These are phyloP conservation scores for Orthosia cruda DNA, from an alignment of 2,888 invertebrate species.

Conservation along the genomic window DNA sequence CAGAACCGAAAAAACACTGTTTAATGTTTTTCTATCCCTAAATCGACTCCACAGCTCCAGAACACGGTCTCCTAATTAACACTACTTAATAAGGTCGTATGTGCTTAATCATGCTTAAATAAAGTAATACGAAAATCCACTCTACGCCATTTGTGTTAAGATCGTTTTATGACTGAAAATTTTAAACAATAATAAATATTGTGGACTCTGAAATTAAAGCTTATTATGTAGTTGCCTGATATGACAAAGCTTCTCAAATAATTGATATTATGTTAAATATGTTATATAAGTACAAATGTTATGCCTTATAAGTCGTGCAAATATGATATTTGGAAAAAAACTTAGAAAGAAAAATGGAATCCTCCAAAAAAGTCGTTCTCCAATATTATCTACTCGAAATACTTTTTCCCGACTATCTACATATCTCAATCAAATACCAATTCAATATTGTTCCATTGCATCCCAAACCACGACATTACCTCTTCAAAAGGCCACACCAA, in stretches of 20 bases:
- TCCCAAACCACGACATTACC: constrained; percentile 5
- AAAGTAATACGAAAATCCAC: constrained; percentile 2
- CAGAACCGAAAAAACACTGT: neutral
- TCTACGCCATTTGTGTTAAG: neutral
- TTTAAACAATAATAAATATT: neutral
- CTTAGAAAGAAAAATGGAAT: too few relatives aligned
- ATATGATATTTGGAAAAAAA: too few relatives aligned
- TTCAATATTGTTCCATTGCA: constrained; percentile 30
- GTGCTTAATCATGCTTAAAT: constrained; percentile 18
- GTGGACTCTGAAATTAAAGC: neutral
- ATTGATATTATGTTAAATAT: neutral
- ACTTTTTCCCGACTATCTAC: neutral
- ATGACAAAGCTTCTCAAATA: neutral
- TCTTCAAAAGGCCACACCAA: constrained; percentile 23
- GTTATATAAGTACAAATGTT: too few relatives aligned
- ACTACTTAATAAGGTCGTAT: constrained; percentile 30
- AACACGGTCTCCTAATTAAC: constrained; percentile 32
- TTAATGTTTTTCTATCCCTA: neutral
- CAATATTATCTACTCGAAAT: neutral
- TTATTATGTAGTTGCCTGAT: neutral
- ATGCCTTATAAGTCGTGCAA: neutral
- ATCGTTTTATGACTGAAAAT: neutral
- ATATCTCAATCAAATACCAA: constrained; percentile 30
- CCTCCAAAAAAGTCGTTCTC: neutral
- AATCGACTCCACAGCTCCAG: constrained; percentile 28